A percentile compares a stretch with the other conserved stretches of the same genome.
Evolutionary conservation across 2,113 vertebrate genomes (phyloP).

Genomic region (Rhizomys pruinosus): DNA sequence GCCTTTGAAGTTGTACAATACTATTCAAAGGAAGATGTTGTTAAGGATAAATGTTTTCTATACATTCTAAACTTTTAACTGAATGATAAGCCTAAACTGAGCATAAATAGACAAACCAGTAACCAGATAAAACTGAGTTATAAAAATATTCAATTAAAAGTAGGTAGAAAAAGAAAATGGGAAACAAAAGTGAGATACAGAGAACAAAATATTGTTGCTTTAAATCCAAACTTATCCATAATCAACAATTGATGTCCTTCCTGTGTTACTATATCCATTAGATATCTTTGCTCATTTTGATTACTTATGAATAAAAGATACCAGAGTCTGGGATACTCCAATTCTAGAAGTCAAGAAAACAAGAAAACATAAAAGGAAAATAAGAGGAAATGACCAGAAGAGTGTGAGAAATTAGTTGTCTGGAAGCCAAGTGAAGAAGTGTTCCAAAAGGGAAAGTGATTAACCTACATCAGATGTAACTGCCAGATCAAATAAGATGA

Average conservation of each 20-base stretch:
- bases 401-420: conserved; percentile 17
- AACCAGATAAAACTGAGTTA: neutral
- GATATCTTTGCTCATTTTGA: neutral
- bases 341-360: neutral
- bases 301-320: neutral
- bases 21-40: neutral
- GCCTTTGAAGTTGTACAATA: neutral
- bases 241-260: neutral
- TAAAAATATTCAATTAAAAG: neutral
- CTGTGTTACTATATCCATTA: conserved; percentile 35
- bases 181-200: neutral
- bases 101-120: neutral
- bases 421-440: conserved; percentile 26
- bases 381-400: conserved; percentile 18
- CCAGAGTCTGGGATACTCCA: neutral
- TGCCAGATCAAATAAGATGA: conserved; percentile 22
- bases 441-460: conserved; percentile 34
- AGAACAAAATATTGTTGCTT: neutral
- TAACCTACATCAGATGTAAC: conserved; percentile 30
- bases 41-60: neutral
- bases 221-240: neutral
- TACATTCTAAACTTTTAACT: neutral
- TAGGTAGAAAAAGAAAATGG: neutral
- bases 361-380: conserved; percentile 42
- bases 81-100: neutral